These are phyloP conservation scores for Vidua chalybeata DNA, from an alignment of 2,113 vertebrate genomes.

Conservation along the genomic window DNA sequence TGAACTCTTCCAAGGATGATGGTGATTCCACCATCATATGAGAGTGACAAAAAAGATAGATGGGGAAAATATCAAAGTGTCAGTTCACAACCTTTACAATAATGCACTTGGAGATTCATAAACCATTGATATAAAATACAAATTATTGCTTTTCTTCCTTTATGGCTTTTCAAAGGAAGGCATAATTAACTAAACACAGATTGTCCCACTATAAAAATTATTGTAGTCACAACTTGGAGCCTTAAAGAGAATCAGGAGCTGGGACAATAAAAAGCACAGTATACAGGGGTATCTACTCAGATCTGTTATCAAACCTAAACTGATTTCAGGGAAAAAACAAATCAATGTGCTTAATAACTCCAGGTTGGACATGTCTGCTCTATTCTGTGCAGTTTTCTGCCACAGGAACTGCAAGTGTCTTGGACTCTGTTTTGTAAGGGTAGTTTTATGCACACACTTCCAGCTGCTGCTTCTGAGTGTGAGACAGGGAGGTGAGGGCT, in stretches of 20 bases:
- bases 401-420: neutral
- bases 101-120: neutral
- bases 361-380: accelerated
- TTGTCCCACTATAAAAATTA: neutral
- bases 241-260: neutral
- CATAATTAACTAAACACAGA: neutral
- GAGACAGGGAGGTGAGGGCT: accelerated
- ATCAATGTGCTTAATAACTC: neutral
- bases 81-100: neutral
- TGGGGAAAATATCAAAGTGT: neutral
- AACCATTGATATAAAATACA: neutral
- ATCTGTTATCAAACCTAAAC: neutral
- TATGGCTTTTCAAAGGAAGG: neutral
- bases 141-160: neutral
- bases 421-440: neutral
- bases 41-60: neutral
- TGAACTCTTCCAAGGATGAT: neutral
- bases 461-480: neutral
- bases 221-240: neutral
- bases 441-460: neutral
- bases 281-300: neutral
- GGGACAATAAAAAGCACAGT: neutral
- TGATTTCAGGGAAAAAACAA: neutral
- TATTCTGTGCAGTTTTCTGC: neutral
- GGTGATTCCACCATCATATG: neutral